Evolutionary conservation across 2,113 vertebrate genomes (phyloP).

Genomic region (Zosterops borbonicus): DNA sequence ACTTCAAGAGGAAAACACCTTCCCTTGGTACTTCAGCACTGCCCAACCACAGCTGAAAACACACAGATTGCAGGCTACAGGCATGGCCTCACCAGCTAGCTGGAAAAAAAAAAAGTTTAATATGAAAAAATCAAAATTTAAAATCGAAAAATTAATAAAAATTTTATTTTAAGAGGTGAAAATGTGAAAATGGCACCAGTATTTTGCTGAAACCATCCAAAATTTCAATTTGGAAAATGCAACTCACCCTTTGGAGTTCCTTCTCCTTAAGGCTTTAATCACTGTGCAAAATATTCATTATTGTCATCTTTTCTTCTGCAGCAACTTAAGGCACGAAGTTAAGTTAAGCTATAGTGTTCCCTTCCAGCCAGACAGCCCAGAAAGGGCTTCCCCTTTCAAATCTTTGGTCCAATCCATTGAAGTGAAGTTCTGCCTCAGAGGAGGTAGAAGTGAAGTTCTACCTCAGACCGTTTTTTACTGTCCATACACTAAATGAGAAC

Average conservation of each 20-base stretch:
- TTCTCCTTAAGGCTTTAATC: neutral
- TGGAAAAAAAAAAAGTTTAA: neutral
- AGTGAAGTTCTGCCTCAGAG: neutral
- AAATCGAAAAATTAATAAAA: neutral
- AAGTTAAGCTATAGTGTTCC: neutral
- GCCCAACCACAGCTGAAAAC: neutral
- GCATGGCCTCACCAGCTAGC: neutral
- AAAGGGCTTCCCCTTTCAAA: neutral
- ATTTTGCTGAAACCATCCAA: neutral
- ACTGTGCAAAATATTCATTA: neutral
- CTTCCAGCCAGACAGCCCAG: neutral
- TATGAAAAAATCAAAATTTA: neutral
- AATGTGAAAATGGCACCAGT: neutral
- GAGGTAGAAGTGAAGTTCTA: neutral
- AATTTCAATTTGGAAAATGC: neutral
- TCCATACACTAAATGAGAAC: neutral
- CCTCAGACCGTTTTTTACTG: neutral
- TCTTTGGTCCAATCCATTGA: neutral
- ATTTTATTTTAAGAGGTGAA: neutral
- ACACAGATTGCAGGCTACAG: fast-evolving
- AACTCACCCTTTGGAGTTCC: neutral
- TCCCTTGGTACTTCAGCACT: neutral
- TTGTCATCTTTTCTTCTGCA: neutral
- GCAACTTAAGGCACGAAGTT: neutral
- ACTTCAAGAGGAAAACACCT: neutral